A percentile compares a stretch with the other conserved stretches of the same genome.
These are phyloP conservation scores for Spodoptera picta DNA, from an alignment of 2,888 invertebrate genomes.

Conservation along the genomic window DNA sequence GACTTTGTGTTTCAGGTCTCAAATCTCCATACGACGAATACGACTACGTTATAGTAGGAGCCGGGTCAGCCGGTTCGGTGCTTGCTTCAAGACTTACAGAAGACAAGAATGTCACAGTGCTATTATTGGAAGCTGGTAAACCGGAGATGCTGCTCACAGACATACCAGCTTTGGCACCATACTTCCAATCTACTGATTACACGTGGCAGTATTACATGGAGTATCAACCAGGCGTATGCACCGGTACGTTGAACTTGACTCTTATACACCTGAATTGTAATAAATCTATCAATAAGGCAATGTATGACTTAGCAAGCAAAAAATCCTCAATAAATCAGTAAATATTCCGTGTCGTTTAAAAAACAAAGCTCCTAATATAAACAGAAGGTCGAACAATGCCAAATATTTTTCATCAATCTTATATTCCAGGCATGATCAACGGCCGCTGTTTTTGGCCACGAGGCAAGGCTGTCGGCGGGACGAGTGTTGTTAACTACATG, in stretches of 20 bases:
- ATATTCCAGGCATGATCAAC: constrained; percentile 73
- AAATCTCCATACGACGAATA: constrained; percentile 78
- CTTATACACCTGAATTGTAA: too few species aligned
- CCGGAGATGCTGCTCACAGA: constrained; percentile 87
- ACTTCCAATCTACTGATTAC: constrained; percentile 89
- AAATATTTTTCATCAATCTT: constrained; percentile 21
- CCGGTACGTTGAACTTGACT: constrained; percentile 69
- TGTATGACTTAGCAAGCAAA: too few species aligned
- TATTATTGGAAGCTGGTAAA: constrained; percentile 78
- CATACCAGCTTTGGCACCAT: constrained; percentile 87
- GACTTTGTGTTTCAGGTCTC: constrained; percentile 63
- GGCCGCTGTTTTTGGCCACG: constrained; percentile 84
- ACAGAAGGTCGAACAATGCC: constrained; percentile 26
- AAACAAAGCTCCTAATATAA: constrained; percentile 1
- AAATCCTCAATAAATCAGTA: too few species aligned
- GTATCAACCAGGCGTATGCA: constrained; percentile 90
- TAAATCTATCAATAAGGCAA: too few species aligned
- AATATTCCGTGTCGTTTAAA: neutral
- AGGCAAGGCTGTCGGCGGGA: constrained; percentile 89
- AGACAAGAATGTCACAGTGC: constrained; percentile 75
- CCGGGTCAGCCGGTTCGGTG: constrained; percentile 88
- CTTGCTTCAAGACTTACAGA: constrained; percentile 86
- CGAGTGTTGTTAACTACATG: constrained; percentile 90
- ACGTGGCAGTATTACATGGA: constrained; percentile 92
- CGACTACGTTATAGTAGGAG: constrained; percentile 88